Conservation (phyloP, 2,113 vertebrate genomes). For the Paedocypris sp. region DNA sequence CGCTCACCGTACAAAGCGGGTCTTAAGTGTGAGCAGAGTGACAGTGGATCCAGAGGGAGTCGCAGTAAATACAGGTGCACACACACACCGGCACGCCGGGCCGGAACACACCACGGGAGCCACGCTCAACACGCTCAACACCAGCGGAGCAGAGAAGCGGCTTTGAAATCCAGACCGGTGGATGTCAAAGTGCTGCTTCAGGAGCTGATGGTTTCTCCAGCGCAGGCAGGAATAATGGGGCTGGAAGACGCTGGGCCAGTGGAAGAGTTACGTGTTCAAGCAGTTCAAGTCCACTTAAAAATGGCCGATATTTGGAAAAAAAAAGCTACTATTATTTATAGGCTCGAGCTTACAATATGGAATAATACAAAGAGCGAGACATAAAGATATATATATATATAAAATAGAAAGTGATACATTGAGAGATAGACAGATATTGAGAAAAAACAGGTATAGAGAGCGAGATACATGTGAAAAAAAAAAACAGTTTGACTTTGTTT, state of each 20-base stretch:
- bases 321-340: no score
- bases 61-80: constrained; percentile 24
- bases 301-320: no score
- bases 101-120: not conserved
- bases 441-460: no score
- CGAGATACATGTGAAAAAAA: no score
- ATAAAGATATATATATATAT: no score
- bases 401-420: no score
- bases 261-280: no score
- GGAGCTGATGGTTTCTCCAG: not conserved
- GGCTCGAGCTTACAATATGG: no score
- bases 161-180: constrained; percentile 37
- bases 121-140: constrained; percentile 12
- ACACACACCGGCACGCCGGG: constrained; percentile 7
- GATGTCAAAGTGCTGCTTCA: constrained; percentile 29
- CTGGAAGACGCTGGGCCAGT: not conserved
- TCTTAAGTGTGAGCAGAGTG: constrained; percentile 23
- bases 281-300: no score
- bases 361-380: no score
- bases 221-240: not conserved
- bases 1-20: not conserved
- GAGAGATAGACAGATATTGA: no score
- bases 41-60: constrained; percentile 25
- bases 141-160: constrained; percentile 3
- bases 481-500: no score